Percentiles rank a stretch among this genome's conserved stretches.
phyloP scores from a whole-genome alignment of 2,888 invertebrate genomes.

The Tethea ocularis region DNA sequence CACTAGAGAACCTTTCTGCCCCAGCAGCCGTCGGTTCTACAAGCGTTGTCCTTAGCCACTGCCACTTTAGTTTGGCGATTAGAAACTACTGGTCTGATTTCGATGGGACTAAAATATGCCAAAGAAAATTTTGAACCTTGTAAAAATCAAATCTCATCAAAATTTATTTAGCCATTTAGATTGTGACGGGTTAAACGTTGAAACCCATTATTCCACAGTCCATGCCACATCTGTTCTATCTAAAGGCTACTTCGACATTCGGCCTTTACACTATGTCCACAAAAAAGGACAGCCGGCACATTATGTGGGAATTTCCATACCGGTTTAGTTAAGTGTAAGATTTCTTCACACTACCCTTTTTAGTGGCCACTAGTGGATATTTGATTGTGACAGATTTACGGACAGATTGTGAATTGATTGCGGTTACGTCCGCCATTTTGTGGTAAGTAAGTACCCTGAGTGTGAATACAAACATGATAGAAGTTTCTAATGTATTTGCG shows the following conservation, averaged over 20 bases:
- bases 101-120: no score
- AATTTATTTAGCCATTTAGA: no score
- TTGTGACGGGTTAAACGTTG: no score
- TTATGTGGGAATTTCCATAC: slow-evolving; percentile 59
- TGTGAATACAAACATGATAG: neutral
- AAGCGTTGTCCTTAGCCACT: no score
- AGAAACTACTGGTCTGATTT: no score
- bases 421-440: slow-evolving; percentile 4
- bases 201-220: no score
- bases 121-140: no score
- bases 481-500: neutral
- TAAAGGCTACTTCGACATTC: slow-evolving; percentile 9
- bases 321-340: slow-evolving; percentile 51
- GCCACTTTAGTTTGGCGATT: no score
- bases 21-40: no score
- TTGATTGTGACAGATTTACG: slow-evolving; percentile 52
- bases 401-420: slow-evolving; percentile 13
- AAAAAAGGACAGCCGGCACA: slow-evolving; percentile 46
- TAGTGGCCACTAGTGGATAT: slow-evolving; percentile 40
- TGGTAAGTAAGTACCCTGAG: no score
- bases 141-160: no score
- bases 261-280: slow-evolving; percentile 26
- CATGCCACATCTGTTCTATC: neutral
- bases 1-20: no score
- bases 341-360: slow-evolving; percentile 43